Percentiles rank a stretch among this genome's conserved stretches.
These are phyloP conservation scores for Hypomecis punctinalis DNA, from an alignment of 2,888 invertebrate genomes.

Conservation along the genomic window DNA sequence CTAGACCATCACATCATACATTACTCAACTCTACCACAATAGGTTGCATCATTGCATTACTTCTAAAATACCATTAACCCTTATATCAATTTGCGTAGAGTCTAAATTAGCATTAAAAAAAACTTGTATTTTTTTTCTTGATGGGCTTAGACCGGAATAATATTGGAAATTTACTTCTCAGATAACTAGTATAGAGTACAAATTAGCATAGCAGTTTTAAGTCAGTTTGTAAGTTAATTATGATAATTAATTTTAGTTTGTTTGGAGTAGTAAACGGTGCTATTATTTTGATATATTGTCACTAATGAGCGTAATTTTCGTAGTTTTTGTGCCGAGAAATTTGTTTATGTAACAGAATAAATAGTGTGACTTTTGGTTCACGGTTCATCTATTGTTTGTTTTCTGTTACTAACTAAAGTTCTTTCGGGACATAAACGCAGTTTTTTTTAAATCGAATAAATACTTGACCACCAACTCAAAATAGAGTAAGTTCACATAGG, in stretches of 20 bases:
- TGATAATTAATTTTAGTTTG: conserved; percentile 4
- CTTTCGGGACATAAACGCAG: no score
- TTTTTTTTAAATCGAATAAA: no score
- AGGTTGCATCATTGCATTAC: conserved; percentile 41
- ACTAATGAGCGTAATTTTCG: no score
- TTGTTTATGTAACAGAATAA: no score
- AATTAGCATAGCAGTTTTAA: neutral
- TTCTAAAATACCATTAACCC: neutral
- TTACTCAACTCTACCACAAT: conserved; percentile 46
- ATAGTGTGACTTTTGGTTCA: no score
- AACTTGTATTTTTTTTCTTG: neutral
- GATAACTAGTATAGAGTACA: neutral
- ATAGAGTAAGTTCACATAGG: no score
- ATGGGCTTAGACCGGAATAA: no score
- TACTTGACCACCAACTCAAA: no score
- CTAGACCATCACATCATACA: conserved; percentile 44
- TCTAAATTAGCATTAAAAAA: neutral
- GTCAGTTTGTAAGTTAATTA: neutral
- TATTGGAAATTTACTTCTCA: no score
- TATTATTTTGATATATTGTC: neutral
- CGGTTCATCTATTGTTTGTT: no score
- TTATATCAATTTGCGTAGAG: neutral
- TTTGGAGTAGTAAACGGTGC: conserved; percentile 1
- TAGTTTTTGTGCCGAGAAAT: no score
- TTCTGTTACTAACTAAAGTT: no score